Evolutionary conservation across 2,113 vertebrate species (phyloP).

Genomic region (Brienomyrus longianalis): DNA sequence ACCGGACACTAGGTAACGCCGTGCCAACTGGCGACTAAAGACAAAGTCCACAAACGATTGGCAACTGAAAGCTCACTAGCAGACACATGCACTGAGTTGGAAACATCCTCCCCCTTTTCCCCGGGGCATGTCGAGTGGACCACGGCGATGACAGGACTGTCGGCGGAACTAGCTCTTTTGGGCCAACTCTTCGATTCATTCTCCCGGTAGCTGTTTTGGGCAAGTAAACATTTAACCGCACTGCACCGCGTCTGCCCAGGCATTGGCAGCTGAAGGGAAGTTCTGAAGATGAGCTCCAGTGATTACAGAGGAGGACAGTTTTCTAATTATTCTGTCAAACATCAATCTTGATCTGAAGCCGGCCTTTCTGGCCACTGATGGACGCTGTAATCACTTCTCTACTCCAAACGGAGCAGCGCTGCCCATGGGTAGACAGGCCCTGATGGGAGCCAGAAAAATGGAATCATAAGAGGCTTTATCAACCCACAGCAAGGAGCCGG

Average conservation of each 20-base stretch:
- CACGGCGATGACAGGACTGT: background rate
- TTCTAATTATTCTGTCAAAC: slow-evolving; percentile 99
- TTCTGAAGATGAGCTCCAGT: slow-evolving; percentile 69
- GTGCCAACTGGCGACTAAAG: slow-evolving; percentile 60
- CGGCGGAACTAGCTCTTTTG: slow-evolving; percentile 25
- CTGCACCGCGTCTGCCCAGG: slow-evolving; percentile 24
- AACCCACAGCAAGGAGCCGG: slow-evolving; percentile 10
- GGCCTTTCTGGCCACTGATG: slow-evolving; percentile 73
- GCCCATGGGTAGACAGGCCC: slow-evolving; percentile 29
- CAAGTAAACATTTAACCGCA: slow-evolving; percentile 71
- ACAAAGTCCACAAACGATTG: slow-evolving; percentile 55
- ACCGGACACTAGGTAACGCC: slow-evolving; percentile 46
- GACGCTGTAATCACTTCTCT: slow-evolving; percentile 89
- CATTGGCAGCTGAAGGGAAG: background rate
- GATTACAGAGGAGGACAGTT: slow-evolving; percentile 89
- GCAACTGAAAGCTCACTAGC: slow-evolving; percentile 42
- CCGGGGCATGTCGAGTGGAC: background rate
- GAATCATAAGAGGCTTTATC: slow-evolving; percentile 23
- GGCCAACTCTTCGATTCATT: slow-evolving; percentile 47
- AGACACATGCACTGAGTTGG: slow-evolving; percentile 26
- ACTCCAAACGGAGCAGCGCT: slow-evolving; percentile 54
- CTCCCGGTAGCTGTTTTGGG: slow-evolving; percentile 59
- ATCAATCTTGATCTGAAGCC: slow-evolving; percentile 84
- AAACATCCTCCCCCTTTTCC: background rate
- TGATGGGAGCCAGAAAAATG: slow-evolving; percentile 35